Evolutionary conservation across 2,797 vertebrate species (phyloP).

Genomic region (Eidolon dupreanum): DNA sequence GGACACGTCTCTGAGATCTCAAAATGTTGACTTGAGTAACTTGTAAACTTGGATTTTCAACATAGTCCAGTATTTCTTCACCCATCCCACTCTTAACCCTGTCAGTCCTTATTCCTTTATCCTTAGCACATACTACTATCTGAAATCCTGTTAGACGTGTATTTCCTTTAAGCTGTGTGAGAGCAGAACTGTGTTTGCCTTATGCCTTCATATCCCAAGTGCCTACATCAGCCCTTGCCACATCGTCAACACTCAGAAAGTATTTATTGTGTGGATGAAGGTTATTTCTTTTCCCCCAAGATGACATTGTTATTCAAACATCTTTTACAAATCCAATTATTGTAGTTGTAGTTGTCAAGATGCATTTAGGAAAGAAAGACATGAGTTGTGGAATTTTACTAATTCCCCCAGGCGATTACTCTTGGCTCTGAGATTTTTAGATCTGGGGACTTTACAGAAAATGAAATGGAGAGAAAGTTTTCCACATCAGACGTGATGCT

Average conservation of each 20-base stretch:
- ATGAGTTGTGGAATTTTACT: background rate
- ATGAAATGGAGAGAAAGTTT: background rate
- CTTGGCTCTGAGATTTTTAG: background rate
- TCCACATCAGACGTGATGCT: background rate
- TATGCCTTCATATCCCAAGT: background rate
- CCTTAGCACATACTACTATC: background rate
- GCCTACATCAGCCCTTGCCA: background rate
- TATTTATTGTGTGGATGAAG: background rate
- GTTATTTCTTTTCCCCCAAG: background rate
- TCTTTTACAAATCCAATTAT: background rate
- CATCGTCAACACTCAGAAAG: background rate
- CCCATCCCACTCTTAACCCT: background rate
- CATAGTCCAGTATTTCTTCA: background rate
- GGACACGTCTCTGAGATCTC: background rate
- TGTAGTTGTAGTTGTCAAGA: background rate
- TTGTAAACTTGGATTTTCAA: background rate
- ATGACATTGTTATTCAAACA: background rate
- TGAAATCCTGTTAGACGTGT: background rate
- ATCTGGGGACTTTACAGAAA: background rate
- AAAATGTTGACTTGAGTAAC: background rate
- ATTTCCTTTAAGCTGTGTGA: background rate
- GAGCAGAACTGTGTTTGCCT: background rate
- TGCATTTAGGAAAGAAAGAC: background rate
- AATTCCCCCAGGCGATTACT: background rate
- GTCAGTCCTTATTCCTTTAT: background rate